Evolutionary conservation across 2,113 vertebrate species (phyloP).

Genomic region (Otus sunia): DNA sequence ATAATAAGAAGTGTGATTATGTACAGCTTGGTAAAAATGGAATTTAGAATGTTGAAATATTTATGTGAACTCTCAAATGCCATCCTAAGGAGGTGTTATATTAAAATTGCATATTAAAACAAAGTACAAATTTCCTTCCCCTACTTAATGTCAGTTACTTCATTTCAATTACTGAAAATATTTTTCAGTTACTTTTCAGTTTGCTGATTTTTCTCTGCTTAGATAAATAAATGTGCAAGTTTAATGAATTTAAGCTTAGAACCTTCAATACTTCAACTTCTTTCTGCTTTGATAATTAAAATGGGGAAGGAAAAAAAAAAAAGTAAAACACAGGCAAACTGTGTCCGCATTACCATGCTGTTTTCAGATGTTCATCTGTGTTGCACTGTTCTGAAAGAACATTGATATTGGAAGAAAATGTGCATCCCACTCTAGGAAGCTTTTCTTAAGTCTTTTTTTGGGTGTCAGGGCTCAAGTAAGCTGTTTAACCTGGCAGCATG

Average conservation of each 20-base stretch:
- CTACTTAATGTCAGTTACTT: not conserved
- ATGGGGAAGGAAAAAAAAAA: not conserved
- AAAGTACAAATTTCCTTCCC: not conserved
- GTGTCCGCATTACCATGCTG: not conserved
- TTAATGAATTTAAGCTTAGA: not conserved
- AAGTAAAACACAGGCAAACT: not conserved
- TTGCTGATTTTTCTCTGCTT: not conserved
- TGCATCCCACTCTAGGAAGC: accelerated
- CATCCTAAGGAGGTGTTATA: not conserved
- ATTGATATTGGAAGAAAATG: not conserved
- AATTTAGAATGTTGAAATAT: slow-evolving; percentile 41
- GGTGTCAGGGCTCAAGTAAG: not conserved
- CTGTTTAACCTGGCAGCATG: not conserved
- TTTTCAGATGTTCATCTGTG: not conserved
- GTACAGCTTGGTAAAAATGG: not conserved
- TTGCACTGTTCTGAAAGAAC: not conserved
- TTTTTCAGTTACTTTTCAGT: not conserved
- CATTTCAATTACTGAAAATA: not conserved
- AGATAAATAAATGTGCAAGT: not conserved
- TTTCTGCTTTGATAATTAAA: not conserved
- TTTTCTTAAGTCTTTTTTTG: not conserved
- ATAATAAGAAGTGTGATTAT: not conserved
- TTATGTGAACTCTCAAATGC: slow-evolving; percentile 15
- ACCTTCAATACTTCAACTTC: not conserved
- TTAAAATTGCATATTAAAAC: slow-evolving; percentile 10